Conservation (phyloP, 2,888 invertebrate species). For the Dasysyrphus albostriatus region DNA sequence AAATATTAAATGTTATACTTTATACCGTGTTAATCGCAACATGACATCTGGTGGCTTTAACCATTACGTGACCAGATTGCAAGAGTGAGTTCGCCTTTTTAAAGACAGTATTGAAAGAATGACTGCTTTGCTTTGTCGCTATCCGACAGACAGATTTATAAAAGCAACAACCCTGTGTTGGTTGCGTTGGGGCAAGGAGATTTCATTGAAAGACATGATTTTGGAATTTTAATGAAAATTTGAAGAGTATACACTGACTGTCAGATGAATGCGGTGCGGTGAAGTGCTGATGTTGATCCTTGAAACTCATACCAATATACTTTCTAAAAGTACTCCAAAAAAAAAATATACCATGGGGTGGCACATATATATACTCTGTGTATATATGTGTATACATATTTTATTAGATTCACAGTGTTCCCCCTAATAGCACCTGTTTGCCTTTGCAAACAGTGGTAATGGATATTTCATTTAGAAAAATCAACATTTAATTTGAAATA, state of each 20-base stretch:
- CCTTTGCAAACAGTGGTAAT: slow-evolving; percentile 42
- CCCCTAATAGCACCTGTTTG: slow-evolving; percentile 58
- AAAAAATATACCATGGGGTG: slow-evolving; percentile 34
- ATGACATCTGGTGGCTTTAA: slow-evolving; percentile 78
- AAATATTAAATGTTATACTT: slow-evolving; percentile 77
- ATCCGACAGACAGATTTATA: slow-evolving; percentile 38
- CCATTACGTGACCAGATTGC: slow-evolving; percentile 77
- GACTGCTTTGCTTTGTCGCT: background rate
- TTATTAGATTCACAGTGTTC: slow-evolving; percentile 48
- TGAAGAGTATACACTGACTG: slow-evolving; percentile 22
- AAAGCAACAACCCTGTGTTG: slow-evolving; percentile 40
- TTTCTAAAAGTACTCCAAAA: slow-evolving; percentile 28
- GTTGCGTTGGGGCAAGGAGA: slow-evolving; percentile 22
- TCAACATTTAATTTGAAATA: slow-evolving; percentile 76
- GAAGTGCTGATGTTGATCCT: slow-evolving; percentile 26
- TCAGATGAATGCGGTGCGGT: slow-evolving; percentile 3
- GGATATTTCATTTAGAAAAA: slow-evolving; percentile 76
- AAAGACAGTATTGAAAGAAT: background rate
- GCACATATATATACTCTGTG: slow-evolving; percentile 11
- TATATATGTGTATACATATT: slow-evolving; percentile 21
- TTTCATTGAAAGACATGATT: slow-evolving; percentile 67
- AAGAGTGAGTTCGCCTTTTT: slow-evolving; percentile 4
- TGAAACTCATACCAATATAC: slow-evolving; percentile 28
- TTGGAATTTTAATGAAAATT: slow-evolving; percentile 72
- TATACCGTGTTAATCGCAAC: slow-evolving; percentile 78